Percentiles rank a stretch among this genome's conserved stretches.
Evolutionary conservation across 2,797 vertebrate species (phyloP).

Genomic region (Peromyscus aztecus): DNA sequence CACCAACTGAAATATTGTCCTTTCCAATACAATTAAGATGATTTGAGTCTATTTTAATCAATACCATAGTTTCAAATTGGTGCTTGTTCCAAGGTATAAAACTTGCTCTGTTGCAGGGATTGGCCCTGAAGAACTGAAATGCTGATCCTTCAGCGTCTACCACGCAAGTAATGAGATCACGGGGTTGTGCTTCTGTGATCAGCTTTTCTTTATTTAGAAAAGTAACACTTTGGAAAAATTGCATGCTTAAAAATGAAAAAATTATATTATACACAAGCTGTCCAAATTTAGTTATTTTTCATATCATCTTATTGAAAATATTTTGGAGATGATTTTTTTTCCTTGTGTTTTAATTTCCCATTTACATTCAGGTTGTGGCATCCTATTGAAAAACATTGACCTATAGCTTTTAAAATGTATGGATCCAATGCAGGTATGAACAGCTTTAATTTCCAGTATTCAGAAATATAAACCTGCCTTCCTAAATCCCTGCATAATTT

Average conservation of each 20-base stretch:
- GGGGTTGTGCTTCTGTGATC: not conserved
- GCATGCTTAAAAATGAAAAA: not conserved
- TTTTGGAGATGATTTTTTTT: not conserved
- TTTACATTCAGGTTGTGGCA: not conserved
- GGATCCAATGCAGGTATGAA: not conserved
- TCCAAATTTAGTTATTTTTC: not conserved
- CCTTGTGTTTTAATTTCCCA: not conserved
- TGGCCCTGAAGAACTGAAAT: not conserved
- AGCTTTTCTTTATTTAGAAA: not conserved
- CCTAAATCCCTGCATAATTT: not conserved
- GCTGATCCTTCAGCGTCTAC: fast-evolving
- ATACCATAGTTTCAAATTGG: not conserved
- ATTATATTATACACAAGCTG: not conserved
- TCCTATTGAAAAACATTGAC: not conserved
- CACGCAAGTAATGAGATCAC: not conserved
- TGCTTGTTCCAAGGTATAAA: not conserved
- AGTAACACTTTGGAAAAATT: not conserved
- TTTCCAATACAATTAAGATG: not conserved
- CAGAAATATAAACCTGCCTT: not conserved
- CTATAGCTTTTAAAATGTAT: not conserved
- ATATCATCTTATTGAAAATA: not conserved
- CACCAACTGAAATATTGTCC: not conserved
- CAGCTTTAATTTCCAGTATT: not conserved
- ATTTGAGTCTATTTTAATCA: not conserved
- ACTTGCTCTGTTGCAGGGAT: not conserved